These are phyloP conservation scores for Xanthia togata DNA, from an alignment of 2,888 invertebrate species.

Conservation along the genomic window DNA sequence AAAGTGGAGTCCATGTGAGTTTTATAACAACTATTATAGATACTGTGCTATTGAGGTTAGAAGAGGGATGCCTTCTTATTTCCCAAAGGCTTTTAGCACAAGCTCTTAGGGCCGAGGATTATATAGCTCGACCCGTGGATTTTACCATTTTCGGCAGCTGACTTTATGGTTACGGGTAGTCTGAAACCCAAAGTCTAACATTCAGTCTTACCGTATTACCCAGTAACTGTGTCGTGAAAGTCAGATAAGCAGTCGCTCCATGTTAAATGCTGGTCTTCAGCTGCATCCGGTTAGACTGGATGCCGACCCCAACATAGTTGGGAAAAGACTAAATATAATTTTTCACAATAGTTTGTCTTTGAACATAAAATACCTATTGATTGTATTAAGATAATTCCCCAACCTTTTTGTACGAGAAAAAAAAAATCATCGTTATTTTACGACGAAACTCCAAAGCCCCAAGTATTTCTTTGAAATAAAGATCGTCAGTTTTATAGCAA, in stretches of 20 bases:
- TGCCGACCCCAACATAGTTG: background rate
- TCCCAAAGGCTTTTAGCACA: background rate
- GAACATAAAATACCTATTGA: constrained; percentile 4
- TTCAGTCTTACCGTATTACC: background rate
- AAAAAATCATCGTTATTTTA: background rate
- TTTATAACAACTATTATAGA: background rate
- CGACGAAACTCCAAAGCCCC: background rate
- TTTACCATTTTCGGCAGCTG: too few relatives aligned
- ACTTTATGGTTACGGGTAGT: background rate
- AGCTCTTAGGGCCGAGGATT: background rate
- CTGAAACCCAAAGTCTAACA: background rate
- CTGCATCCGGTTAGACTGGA: background rate
- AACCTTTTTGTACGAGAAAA: too few relatives aligned
- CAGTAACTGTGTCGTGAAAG: background rate
- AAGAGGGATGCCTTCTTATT: background rate
- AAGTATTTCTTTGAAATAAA: constrained; percentile 31
- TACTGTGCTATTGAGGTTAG: background rate
- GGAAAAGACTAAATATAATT: background rate
- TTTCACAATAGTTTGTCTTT: background rate
- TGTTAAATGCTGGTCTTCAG: background rate
- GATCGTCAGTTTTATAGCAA: constrained; percentile 4
- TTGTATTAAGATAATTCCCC: background rate
- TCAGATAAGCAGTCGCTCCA: background rate
- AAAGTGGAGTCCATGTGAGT: constrained; percentile 92
- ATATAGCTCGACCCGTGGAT: background rate